These are phyloP conservation scores for Zoanthus solanderi DNA, from an alignment of 92 coral and sea anemone species.

Conservation along the genomic window DNA sequence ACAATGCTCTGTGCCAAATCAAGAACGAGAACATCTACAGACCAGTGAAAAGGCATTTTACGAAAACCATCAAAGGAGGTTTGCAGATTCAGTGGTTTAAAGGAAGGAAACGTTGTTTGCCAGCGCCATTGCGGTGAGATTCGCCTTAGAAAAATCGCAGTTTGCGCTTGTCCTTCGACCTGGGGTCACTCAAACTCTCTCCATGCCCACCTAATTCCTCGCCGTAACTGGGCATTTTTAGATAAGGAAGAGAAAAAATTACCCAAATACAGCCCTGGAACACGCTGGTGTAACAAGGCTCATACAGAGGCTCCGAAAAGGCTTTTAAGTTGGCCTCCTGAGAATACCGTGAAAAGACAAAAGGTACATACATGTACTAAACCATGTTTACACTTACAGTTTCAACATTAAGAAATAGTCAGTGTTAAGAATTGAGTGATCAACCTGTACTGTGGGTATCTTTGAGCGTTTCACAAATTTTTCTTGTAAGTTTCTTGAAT, in stretches of 20 bases:
- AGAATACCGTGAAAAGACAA: neutral
- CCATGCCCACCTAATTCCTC: slow-evolving; percentile 1
- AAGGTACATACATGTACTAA: slow-evolving; percentile 1
- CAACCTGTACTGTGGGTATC: neutral
- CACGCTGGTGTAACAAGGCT: slow-evolving; percentile 46
- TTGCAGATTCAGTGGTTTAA: no score
- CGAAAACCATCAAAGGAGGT: no score
- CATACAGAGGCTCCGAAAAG: slow-evolving; percentile 35
- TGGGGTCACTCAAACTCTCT: neutral
- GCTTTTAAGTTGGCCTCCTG: neutral
- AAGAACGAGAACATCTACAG: no score
- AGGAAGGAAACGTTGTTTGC: slow-evolving; percentile 4
- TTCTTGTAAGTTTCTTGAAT: neutral
- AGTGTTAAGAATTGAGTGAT: neutral
- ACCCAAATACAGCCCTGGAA: slow-evolving; percentile 24
- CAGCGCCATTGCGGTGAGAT: neutral
- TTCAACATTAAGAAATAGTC: neutral
- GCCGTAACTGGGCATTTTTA: slow-evolving; percentile 11
- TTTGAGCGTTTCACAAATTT: neutral
- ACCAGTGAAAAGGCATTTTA: no score
- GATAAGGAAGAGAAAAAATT: slow-evolving; percentile 31
- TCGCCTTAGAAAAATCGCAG: slow-evolving; percentile 24
- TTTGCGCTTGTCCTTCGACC: slow-evolving; percentile 35
- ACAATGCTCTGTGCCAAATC: no score
- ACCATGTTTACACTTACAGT: neutral